phyloP scores from a whole-genome alignment of 2,113 vertebrate species.

The Forbesichthys agassizii region DNA sequence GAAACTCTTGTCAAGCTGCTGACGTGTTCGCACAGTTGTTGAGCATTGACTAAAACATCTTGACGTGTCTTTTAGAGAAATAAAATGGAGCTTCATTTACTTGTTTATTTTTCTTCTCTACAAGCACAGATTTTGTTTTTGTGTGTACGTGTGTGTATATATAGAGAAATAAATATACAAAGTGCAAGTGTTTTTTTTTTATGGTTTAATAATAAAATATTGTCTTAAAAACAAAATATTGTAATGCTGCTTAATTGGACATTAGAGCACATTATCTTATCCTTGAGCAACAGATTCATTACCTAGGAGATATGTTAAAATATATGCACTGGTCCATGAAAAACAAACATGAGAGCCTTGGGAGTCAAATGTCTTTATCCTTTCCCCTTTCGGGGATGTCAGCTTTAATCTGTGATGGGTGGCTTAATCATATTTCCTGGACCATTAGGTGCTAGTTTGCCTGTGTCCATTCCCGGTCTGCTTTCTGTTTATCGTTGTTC shows the following conservation, averaged over 20 bases:
- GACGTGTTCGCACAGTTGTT: constrained; percentile 58
- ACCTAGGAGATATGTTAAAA: constrained; percentile 50
- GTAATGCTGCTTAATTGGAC: constrained; percentile 60
- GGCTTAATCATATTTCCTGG: constrained; percentile 57
- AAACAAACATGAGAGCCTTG: constrained; percentile 43
- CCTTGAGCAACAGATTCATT: constrained; percentile 63
- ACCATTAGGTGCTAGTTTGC: constrained; percentile 47
- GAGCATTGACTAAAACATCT: constrained; percentile 68
- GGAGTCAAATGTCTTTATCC: constrained; percentile 58
- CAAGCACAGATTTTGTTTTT: constrained; percentile 44
- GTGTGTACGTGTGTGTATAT: background rate
- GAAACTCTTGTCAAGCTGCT: constrained; percentile 32
- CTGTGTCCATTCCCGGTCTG: constrained; percentile 18
- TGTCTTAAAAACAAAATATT: constrained; percentile 50
- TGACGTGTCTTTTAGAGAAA: constrained; percentile 71
- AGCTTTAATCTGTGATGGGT: constrained; percentile 33
- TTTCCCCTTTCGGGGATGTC: constrained; percentile 19
- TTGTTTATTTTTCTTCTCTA: constrained; percentile 52
- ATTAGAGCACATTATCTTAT: constrained; percentile 60
- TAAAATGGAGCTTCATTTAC: constrained; percentile 70
- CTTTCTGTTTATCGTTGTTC: constrained; percentile 3
- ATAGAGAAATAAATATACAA: background rate
- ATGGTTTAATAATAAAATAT: constrained; percentile 45
- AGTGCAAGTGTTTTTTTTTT: constrained; percentile 19
- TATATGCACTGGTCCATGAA: constrained; percentile 38